phyloP scores from a whole-genome alignment of 2,797 vertebrate genomes.

The Argyrosomus regius region DNA sequence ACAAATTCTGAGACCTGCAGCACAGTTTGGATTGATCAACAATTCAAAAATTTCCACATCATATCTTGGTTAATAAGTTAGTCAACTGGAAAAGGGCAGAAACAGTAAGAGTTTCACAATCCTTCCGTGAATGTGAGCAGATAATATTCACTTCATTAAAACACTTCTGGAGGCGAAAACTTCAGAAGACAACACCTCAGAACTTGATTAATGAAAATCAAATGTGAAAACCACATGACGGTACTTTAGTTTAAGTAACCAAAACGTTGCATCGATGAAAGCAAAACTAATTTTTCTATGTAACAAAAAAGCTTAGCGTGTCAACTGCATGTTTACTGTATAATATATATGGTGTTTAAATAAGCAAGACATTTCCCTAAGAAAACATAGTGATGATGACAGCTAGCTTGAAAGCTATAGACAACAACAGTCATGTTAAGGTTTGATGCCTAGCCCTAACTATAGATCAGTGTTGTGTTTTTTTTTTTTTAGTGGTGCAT shows the following conservation, averaged over 20 bases:
- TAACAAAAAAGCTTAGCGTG: background rate
- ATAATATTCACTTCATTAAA: background rate
- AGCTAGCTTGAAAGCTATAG: too few relatives aligned
- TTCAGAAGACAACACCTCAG: background rate
- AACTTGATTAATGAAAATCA: background rate
- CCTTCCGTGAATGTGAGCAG: background rate
- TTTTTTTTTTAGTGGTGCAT: too few relatives aligned
- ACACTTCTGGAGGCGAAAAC: background rate
- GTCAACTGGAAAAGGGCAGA: background rate
- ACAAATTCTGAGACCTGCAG: background rate
- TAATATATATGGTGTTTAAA: background rate
- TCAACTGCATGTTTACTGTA: background rate
- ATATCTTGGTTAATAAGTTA: background rate
- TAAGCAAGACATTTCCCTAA: background rate
- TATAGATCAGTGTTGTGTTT: too few relatives aligned
- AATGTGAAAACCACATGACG: background rate
- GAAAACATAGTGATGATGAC: too few relatives aligned
- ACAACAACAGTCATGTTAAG: too few relatives aligned
- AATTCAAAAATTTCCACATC: background rate
- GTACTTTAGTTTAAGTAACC: background rate
- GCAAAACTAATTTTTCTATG: background rate
- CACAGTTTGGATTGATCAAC: background rate
- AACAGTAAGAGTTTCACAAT: background rate
- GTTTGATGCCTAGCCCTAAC: too few relatives aligned
- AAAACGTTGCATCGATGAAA: background rate